phyloP scores from a whole-genome alignment of 92 coral and sea anemone genomes.

The Pocillopora meandrina region DNA sequence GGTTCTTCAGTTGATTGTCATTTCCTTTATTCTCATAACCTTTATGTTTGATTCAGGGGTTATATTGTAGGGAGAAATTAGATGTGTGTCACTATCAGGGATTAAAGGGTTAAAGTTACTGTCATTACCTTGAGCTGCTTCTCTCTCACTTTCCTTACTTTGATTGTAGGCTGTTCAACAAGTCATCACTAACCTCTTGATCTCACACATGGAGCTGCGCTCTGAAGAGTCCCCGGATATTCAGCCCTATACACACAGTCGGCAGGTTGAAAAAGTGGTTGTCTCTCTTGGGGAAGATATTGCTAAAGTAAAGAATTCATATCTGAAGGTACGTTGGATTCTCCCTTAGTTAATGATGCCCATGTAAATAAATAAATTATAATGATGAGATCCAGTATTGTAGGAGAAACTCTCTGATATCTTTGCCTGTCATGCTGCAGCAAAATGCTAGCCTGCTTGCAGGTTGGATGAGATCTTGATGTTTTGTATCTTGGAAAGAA shows the following conservation, averaged over 20 bases:
- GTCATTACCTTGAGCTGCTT: not conserved
- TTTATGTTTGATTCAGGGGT: too few relatives aligned
- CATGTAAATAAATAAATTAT: not conserved
- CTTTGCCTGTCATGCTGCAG: too few relatives aligned
- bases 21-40: too few relatives aligned
- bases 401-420: too few relatives aligned
- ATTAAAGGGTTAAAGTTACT: not conserved
- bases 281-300: constrained; percentile 88
- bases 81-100: too few relatives aligned
- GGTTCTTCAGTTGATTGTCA: too few relatives aligned
- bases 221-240: constrained; percentile 95
- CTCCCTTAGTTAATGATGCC: not conserved
- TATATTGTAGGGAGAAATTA: too few relatives aligned
- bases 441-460: too few relatives aligned
- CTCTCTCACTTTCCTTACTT: not conserved
- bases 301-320: constrained; percentile 70
- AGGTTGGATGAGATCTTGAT: too few relatives aligned
- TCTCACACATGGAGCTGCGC: constrained; percentile 90
- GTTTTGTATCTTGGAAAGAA: too few relatives aligned
- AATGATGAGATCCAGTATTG: too few relatives aligned
- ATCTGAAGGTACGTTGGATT: constrained; percentile 65
- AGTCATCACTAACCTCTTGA: constrained; percentile 89
- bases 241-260: constrained; percentile 87
- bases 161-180: constrained; percentile 87
- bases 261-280: constrained; percentile 91